These are phyloP conservation scores for Buathra laborator DNA, from an alignment of 2,888 invertebrate genomes.

Conservation along the genomic window DNA sequence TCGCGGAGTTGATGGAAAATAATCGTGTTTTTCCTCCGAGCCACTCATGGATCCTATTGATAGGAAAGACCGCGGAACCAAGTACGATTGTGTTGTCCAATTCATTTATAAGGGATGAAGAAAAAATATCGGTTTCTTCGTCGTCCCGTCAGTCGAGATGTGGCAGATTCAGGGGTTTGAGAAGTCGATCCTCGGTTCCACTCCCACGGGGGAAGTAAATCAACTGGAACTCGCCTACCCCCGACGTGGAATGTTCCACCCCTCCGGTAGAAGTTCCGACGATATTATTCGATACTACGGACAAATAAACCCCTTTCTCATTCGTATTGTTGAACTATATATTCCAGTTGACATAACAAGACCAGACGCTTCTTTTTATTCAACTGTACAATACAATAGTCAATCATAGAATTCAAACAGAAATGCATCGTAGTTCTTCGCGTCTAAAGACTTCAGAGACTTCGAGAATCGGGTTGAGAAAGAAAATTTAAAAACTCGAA, in stretches of 20 bases:
- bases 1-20: constrained; percentile 23
- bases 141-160: constrained; percentile 17
- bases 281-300: constrained; percentile 11
- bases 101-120: constrained; percentile 40
- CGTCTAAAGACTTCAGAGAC: background rate
- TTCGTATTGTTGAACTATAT: background rate
- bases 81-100: constrained; percentile 27
- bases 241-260: background rate
- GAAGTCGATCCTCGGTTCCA: constrained; percentile 12
- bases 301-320: constrained; percentile 25
- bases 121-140: constrained; percentile 14
- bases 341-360: background rate
- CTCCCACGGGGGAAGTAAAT: constrained; percentile 7
- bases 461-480: no score
- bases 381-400: constrained; percentile 4
- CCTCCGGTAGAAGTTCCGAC: background rate
- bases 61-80: background rate
- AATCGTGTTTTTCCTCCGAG: constrained; percentile 48
- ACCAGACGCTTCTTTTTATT: background rate
- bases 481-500: background rate
- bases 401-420: constrained; percentile 7
- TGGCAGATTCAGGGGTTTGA: background rate
- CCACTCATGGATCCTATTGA: constrained; percentile 1
- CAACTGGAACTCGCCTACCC: constrained; percentile 21
- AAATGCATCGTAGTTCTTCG: background rate